phyloP scores from a whole-genome alignment of 2,888 invertebrate species.

The Platypus cylindrus region DNA sequence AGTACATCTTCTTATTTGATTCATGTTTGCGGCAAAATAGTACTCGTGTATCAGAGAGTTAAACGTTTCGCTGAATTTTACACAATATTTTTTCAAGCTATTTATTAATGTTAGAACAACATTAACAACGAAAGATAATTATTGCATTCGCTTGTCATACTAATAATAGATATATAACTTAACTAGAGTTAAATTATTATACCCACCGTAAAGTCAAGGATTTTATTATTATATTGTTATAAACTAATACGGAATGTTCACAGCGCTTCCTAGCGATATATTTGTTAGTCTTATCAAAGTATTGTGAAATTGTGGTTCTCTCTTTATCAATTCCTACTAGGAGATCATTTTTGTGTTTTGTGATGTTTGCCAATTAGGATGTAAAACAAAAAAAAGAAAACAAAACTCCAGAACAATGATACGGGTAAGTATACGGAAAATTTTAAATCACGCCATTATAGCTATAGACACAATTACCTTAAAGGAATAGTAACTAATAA shows the following conservation, averaged over 20 bases:
- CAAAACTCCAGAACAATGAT: slow-evolving; percentile 4
- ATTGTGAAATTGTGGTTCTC: slow-evolving; percentile 8
- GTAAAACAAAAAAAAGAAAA: slow-evolving; percentile 7
- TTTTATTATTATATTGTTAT: slow-evolving; percentile 13
- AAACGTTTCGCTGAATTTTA: slow-evolving; percentile 11
- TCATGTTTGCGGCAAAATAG: slow-evolving; percentile 6
- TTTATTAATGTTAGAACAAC: slow-evolving; percentile 7
- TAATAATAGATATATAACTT: slow-evolving; percentile 11
- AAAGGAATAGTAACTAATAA: too few species aligned
- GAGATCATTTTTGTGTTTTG: slow-evolving; percentile 4
- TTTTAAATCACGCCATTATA: too few species aligned
- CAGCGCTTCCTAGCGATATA: slow-evolving; percentile 16
- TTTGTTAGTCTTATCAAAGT: slow-evolving; percentile 13
- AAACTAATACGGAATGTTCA: slow-evolving; percentile 6
- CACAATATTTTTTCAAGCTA: slow-evolving; percentile 5
- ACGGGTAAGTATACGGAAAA: slow-evolving; percentile 11
- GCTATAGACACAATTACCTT: too few species aligned
- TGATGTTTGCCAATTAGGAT: too few species aligned
- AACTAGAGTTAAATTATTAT: slow-evolving; percentile 9
- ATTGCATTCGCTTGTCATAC: slow-evolving; percentile 2
- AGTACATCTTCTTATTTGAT: slow-evolving; percentile 9
- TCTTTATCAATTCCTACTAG: slow-evolving; percentile 5
- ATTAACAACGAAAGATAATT: background rate
- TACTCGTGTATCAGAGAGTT: slow-evolving; percentile 4
- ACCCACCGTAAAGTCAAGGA: slow-evolving; percentile 17